Base-by-base conservation (phyloP, 2,888 invertebrate genomes). In the Serrognathus titanus region DNA sequence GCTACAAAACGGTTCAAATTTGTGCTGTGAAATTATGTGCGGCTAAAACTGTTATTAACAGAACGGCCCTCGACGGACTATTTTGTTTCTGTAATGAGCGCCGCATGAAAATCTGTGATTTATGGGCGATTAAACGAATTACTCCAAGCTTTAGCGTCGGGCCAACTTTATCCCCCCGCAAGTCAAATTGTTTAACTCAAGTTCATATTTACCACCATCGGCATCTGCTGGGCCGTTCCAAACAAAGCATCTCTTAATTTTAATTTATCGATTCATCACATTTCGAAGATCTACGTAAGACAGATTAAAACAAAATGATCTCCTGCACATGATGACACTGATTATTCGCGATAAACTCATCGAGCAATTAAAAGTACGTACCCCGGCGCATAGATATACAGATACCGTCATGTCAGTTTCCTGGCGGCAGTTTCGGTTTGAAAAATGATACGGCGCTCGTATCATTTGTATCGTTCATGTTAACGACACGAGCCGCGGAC, bases 1-100 rank as follows among this genome's bases (percentile, higher is more conserved):
- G 24, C 4, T 6, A 31, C 24, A 31, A 6, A 7, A 31, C 24
- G 24, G 43, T 11, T 43, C 3, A 11, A 43, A 43, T 43, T 3
- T 12, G 12, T 11, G 43, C 20, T 1, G 43, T 20, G 40, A 45
- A 58, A 54, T 54, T 54, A 54, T 47, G 35, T 16, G 39, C 20
- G 51, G 48, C 37, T 58, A 58, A 58, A 58, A 55, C 54, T 51
- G 47, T 58, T 58, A 58, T 54, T 55, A 54, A 55, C 54, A n/a
- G 47, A 50, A 58, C 48, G 36, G 48, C 51, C 54, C 58, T 51
- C 58, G 47, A 40, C 41, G 58, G 58, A 47, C 54, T 50, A 51
- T 54, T 54, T 58, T 51, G 47, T 55, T 51, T 39, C 56, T 39
- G 51, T 51, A 56, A 56, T 56, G 51, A 40, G 47, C 48, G 36